Percentiles rank a stretch among this genome's conserved stretches.
Conservation (phyloP, 2,797 vertebrate species). For the Antrozous pallidus region DNA sequence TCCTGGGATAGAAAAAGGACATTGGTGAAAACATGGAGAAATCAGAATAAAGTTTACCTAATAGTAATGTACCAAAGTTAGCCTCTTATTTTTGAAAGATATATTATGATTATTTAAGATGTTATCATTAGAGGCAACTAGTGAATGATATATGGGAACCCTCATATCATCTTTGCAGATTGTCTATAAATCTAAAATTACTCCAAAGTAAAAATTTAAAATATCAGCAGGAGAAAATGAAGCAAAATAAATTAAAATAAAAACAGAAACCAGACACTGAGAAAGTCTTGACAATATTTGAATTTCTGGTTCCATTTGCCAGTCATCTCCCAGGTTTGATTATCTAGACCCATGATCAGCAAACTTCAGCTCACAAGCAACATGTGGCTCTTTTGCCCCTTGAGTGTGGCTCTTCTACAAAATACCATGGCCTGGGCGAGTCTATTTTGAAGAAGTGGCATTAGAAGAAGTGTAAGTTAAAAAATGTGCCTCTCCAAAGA, state of each 20-base stretch:
- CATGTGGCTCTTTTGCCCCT: no score
- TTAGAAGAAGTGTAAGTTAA: no score
- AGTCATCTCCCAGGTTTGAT: not conserved
- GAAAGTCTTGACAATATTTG: constrained; percentile 22
- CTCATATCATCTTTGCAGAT: constrained; percentile 7
- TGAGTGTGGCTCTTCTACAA: no score
- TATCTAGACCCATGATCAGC: no score
- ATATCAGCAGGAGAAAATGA: not conserved
- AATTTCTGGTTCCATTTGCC: not conserved
- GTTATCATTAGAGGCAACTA: constrained; percentile 40
- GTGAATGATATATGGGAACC: not conserved
- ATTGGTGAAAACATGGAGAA: constrained; percentile 34
- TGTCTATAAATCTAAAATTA: constrained; percentile 45
- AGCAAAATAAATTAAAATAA: constrained; percentile 42
- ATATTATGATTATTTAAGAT: not conserved
- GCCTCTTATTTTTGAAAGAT: not conserved
- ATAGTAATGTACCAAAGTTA: not conserved
- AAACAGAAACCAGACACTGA: constrained; percentile 6
- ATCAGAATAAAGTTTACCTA: constrained; percentile 44
- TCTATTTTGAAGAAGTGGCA: no score
- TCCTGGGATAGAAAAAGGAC: constrained; percentile 22
- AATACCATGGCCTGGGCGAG: no score
- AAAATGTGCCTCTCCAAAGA: no score
- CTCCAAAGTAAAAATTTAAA: constrained; percentile 14
- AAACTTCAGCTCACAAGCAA: no score